Evolutionary conservation across 2,113 vertebrate species (phyloP), one percentile per base, ranked within the genome.

Genomic region (Phycodurus eques): DNA sequence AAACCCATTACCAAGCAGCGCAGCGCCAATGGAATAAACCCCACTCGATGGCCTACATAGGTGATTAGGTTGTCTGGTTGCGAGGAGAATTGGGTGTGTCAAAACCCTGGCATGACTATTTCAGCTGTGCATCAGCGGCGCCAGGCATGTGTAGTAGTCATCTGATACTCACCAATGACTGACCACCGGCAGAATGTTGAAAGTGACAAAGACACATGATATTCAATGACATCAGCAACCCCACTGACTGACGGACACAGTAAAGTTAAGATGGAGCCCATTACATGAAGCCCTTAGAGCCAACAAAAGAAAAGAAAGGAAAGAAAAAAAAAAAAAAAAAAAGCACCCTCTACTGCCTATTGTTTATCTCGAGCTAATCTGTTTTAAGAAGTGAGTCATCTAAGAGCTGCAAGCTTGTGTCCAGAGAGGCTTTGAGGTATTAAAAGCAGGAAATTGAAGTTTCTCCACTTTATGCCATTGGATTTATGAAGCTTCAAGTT

Each of bases 31-130:
- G 75, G 67, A 81, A 73, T 72, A 74, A 80, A 73, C 43, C 61
- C 59, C 65, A 72, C 79, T 61, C 71, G 61, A 76, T 72, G 63
- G 57, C 59, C 79, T 73, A 88, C 77, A 84, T 71, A 80, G 71
- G 74, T 44, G 54, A 81, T 80, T 84, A 74, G 72, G 67, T 70
- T 73, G 76, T 73, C 51, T n/a, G 15, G 90, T 88, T 91, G 86
- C 90, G 85, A 46, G 80, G 89, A 83, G 87, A 88, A 87, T 76
- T 72, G 33, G 42, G 72, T 75, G 78, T 76, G 83, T 89, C 72
- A 79, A 83, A 77, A 86, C 77, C 67, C 70, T 71, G 87, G 83
- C 83, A 85, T 74, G 76, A 82, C 83, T 87, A 84, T 87, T 85
- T 87, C 76, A 87, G 80, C 85, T 84, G 82, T 81, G 75, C 73